Conservation (phyloP, 1,140 invertebrate species). For the Temnothorax nylanderi region DNA sequence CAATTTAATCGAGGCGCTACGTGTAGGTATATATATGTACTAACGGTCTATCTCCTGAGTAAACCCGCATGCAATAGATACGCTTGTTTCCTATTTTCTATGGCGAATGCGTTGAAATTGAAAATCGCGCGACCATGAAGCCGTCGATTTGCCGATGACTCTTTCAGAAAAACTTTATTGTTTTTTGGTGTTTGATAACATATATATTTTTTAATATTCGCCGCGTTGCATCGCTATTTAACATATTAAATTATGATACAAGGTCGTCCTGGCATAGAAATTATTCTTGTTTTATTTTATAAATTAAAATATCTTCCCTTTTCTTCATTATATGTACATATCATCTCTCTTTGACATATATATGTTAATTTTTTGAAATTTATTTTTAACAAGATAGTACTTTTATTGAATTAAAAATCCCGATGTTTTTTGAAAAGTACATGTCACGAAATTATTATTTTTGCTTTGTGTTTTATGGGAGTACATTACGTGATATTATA, state of each 20-base stretch:
- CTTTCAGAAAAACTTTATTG: not conserved
- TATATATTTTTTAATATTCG: not conserved
- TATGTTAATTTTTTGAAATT: not conserved
- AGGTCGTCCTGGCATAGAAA: not conserved
- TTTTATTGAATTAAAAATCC: not conserved
- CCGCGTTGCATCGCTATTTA: not conserved
- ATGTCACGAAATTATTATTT: not conserved
- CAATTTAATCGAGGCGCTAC: constrained; percentile 71
- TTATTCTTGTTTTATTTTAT: not conserved
- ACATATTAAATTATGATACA: not conserved
- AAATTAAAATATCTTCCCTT: not conserved
- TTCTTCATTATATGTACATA: not conserved
- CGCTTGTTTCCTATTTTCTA: constrained; percentile 32
- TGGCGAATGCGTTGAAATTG: constrained; percentile 32
- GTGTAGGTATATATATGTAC: constrained; percentile 44
- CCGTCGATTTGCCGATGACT: not conserved
- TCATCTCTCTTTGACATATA: not conserved
- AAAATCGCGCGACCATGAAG: constrained; percentile 28
- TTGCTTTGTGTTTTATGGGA: not conserved
- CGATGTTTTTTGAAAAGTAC: not conserved
- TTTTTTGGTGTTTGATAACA: not conserved
- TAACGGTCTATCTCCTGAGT: constrained; percentile 59
- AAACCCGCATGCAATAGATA: constrained; percentile 44
- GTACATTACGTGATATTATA: not conserved
- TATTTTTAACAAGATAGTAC: not conserved